Base-by-base conservation (phyloP, 2,113 vertebrate genomes). In the Rallus limicola region DNA sequence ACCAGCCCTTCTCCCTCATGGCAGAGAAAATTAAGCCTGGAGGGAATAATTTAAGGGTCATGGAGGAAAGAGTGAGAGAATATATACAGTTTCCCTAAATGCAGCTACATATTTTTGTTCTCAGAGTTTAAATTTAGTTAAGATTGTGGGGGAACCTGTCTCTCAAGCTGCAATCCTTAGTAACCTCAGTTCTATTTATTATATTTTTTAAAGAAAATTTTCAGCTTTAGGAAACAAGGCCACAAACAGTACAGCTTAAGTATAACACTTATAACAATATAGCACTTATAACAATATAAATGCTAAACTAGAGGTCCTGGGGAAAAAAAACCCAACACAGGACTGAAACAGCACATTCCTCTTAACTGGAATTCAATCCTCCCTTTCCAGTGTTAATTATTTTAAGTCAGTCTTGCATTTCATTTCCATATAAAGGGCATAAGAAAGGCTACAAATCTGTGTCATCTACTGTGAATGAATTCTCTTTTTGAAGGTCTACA, bases 401-500 rank as follows among this genome's bases (percentile, higher is more conserved):
- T 89, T 88, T 86, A 87, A 90, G 34, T 88, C 68, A 67, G 31
- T 62, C 60, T 90, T 82, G 29, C 46, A 86, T 88, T 96, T 85
- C 13, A 83, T 93, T 95, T 93, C 71, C 82, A 75, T 83, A 42
- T 74, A 91, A 92, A 86, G 46, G 64, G 26, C 68, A 93, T 68
- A 88, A 86, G 52, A 69, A 91, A 79, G 71, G 52, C 83, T 94
- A 94, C 23, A 93, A 90, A 83, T 78, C 46, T 33, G 3, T 94
- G 55, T 69, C 46, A 67, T 75, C 42, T 86, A 46, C 90, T 92
- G 71, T 77, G 52, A 94, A 63, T 82, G 64, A 93, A 92, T 95
- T 95, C 5, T 53, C 44, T 65, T 86, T 84, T 56, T 80, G 20
- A 77, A 90, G 19, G 40, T 83, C 58, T 91, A 24, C 53, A 93